Evolutionary conservation across 2,888 invertebrate genomes (phyloP).

Genomic region (Ophion ellenae): DNA sequence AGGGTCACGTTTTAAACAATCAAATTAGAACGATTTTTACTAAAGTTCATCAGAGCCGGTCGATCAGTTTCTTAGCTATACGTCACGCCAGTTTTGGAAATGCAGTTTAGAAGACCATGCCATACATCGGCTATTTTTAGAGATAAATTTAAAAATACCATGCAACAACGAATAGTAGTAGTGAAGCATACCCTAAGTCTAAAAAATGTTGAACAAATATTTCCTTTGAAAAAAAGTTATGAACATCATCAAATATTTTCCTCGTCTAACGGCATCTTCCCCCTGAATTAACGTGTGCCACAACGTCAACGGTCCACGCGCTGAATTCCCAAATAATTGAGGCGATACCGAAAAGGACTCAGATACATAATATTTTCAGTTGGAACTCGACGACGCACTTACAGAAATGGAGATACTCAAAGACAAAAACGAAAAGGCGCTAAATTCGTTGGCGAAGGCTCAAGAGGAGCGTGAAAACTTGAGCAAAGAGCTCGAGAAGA

Average conservation of each 20-base stretch:
- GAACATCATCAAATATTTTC: no score
- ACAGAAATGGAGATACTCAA: conserved; percentile 94
- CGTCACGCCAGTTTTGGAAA: no score
- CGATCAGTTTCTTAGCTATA: neutral
- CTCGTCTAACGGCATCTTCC: no score
- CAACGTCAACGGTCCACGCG: neutral
- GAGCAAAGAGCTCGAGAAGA: conserved; percentile 96
- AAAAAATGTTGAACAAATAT: neutral
- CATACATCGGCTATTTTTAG: no score
- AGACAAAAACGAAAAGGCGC: conserved; percentile 95
- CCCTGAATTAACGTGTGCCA: neutral
- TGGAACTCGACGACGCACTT: conserved; percentile 93
- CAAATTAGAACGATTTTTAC: no score
- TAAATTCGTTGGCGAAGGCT: conserved; percentile 92
- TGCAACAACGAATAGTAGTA: no score
- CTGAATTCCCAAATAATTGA: neutral
- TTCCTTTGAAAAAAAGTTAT: no score
- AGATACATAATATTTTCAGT: conserved; percentile 83
- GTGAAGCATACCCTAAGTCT: no score
- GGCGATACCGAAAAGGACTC: neutral
- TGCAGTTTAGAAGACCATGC: no score
- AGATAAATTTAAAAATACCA: no score
- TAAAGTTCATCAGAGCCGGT: neutral
- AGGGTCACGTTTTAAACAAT: no score
- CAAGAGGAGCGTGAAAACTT: conserved; percentile 94